Evolutionary conservation across 2,888 invertebrate genomes (phyloP), one percentile per base, ranked within the genome.

Genomic region (Drosophila ezoana): DNA sequence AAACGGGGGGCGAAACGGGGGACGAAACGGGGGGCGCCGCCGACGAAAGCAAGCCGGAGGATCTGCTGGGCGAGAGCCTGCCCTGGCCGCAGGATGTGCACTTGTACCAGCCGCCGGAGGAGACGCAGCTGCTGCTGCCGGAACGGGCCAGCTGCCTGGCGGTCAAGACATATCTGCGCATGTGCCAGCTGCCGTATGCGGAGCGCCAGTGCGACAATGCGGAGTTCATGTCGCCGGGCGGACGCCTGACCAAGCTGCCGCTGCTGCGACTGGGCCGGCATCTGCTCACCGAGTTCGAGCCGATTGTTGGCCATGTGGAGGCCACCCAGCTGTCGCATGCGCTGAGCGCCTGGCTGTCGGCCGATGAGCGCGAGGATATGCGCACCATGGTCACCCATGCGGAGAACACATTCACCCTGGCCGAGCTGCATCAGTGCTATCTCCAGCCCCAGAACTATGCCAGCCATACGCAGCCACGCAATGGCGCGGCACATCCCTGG

Each of bases 171-270:
- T 98, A 96, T 90, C 93, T 99, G 41, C 96, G 96, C 91, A 98
- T 99, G 96, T 97, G 97, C 90, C 94, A 95, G 44, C 93, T 98
- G 4, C 95, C 96, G 0, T 98, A 95, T 91, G 93, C 94, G 89
- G 95, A 97, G 10, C 96, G 96, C 80, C 95, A 95, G 87, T 93
- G 96, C 71, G 94, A 95, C 88, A 99, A 99, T 93, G 98, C 98
- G 0, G 98, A 98, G 89, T 96, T 96, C 90, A 98, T 99, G 97
- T 98, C 98, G 0, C 98, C 98, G 0, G 96, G 97, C 5, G 97
- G 97, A 0, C 95, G 87, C 0, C 67, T 87, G 52, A 91, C 90
- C 4, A 87, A 95, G 75, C 95, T 98, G 1, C 99, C 99, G 0
- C 97, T 99, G 90, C 95, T 99, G 64, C 96, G 96, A 89, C 96